Evolutionary conservation across 2,113 vertebrate genomes (phyloP).

Genomic region (Myiopsitta monachus): DNA sequence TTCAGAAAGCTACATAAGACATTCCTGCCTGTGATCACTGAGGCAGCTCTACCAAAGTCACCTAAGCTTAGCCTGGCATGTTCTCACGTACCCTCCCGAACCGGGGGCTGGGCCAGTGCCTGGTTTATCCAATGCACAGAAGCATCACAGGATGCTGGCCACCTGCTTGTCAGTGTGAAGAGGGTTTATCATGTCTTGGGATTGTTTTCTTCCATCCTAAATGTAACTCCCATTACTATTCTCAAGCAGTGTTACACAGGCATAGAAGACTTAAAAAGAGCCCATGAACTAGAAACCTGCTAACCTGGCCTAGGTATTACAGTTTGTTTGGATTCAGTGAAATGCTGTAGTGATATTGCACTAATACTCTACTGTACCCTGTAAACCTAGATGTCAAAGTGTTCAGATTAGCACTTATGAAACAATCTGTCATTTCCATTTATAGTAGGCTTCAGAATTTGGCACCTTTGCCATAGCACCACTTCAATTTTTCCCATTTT

Average conservation of each 20-base stretch:
- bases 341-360: constrained; percentile 43
- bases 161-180: constrained; percentile 11
- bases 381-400: constrained; percentile 18
- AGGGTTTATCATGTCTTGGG: neutral
- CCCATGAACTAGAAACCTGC: neutral
- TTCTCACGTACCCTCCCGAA: neutral
- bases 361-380: constrained; percentile 33
- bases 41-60: neutral
- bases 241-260: constrained; percentile 13
- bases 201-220: neutral
- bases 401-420: constrained; percentile 38
- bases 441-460: constrained; percentile 54
- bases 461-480: constrained; percentile 67
- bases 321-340: constrained; percentile 6
- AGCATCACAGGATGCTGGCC: constrained; percentile 12
- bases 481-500: neutral
- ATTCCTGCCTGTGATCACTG: neutral
- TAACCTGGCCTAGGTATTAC: neutral
- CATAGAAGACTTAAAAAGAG: neutral
- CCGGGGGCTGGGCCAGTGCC: neutral
- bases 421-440: constrained; percentile 36
- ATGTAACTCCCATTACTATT: neutral
- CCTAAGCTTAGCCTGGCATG: neutral
- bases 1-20: neutral
- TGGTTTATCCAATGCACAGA: neutral